These are phyloP conservation scores for Gymnoscelis rufifasciata DNA, from an alignment of 2,888 invertebrate species.

Conservation along the genomic window DNA sequence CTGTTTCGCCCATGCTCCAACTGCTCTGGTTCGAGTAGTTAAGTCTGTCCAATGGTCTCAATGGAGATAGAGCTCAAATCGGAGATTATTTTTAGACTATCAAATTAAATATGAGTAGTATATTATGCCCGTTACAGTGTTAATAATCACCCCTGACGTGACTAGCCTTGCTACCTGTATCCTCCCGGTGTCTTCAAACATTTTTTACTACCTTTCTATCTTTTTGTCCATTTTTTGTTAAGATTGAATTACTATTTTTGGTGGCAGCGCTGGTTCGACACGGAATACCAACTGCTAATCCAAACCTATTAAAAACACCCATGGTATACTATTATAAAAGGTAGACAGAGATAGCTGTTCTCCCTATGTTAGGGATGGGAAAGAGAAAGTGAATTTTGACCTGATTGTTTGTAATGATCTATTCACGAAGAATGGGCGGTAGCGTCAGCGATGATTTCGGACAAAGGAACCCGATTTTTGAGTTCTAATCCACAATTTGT, in stretches of 20 bases:
- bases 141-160: conserved; percentile 22
- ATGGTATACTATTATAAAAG: conserved; percentile 19
- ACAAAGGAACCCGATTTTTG: conserved; percentile 18
- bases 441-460: conserved; percentile 25
- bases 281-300: conserved; percentile 73
- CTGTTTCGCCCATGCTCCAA: too few species aligned
- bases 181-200: conserved; percentile 62
- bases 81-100: too few species aligned
- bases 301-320: conserved; percentile 35
- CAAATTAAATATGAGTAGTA: too few species aligned
- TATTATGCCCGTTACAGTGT: conserved; percentile 18
- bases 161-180: conserved; percentile 65
- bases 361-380: conserved; percentile 19
- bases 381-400: conserved; percentile 27
- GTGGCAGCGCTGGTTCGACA: conserved; percentile 68
- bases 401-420: conserved; percentile 33
- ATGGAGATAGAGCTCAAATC: too few species aligned
- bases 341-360: conserved; percentile 16
- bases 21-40: too few species aligned
- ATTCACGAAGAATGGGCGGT: conserved; percentile 28
- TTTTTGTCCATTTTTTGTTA: conserved; percentile 59
- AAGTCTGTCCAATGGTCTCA: too few species aligned
- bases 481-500: background rate
- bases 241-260: conserved; percentile 70
- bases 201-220: conserved; percentile 51